These are phyloP conservation scores for Charadrius vociferus DNA, from an alignment of 2,113 vertebrate genomes.

Conservation along the genomic window DNA sequence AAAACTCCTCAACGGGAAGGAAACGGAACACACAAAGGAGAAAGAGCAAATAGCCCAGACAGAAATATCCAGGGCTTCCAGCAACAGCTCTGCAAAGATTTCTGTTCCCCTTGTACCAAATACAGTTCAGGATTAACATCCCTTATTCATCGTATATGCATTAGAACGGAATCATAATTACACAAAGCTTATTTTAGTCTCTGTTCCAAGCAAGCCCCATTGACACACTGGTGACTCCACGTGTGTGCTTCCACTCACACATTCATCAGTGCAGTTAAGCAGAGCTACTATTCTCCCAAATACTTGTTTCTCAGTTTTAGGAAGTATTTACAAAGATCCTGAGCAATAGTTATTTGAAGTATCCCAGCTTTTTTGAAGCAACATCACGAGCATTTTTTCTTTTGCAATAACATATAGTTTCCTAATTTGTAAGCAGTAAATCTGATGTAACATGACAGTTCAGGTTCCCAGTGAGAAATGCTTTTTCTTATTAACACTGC, in stretches of 20 bases:
- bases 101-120: not conserved
- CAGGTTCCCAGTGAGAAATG: not conserved
- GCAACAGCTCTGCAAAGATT: not conserved
- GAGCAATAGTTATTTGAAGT: not conserved
- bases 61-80: not conserved
- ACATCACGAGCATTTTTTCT: not conserved
- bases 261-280: not conserved
- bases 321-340: not conserved
- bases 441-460: not conserved
- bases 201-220: not conserved
- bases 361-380: not conserved
- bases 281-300: not conserved
- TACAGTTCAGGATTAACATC: not conserved
- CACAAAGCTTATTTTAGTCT: not conserved
- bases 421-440: not conserved
- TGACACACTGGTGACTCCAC: accelerated
- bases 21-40: not conserved
- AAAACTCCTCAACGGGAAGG: not conserved
- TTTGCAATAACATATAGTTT: not conserved
- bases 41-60: not conserved
- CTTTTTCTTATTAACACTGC: not conserved
- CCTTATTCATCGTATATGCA: not conserved
- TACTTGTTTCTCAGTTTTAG: not conserved
- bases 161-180: not conserved
- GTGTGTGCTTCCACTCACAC: not conserved